phyloP scores from a whole-genome alignment of 1,140 invertebrate species.

The Drosophila elegans region DNA sequence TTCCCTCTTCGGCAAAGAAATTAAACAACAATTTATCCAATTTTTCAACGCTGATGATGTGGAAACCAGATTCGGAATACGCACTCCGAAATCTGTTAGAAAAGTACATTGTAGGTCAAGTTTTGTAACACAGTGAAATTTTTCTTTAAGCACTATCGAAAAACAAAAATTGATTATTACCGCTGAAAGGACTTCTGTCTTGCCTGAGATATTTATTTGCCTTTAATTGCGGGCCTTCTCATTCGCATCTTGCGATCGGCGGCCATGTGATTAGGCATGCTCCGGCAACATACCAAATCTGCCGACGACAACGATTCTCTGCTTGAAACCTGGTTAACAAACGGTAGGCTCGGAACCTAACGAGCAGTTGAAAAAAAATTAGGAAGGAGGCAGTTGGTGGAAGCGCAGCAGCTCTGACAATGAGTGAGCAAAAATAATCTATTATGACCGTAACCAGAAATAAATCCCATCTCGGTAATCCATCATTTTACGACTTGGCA shows the following conservation, averaged over 20 bases:
- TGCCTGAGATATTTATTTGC: not conserved
- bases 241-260: constrained; percentile 7
- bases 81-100: no score
- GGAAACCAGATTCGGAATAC: no score
- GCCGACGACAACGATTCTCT: constrained; percentile 10
- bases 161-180: no score
- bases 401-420: constrained; percentile 56
- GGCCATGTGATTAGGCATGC: constrained; percentile 26
- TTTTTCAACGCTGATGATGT: no score
- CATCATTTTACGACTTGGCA: constrained; percentile 78
- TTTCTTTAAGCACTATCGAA: no score
- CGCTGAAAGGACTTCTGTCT: no score
- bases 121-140: no score
- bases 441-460: constrained; percentile 81
- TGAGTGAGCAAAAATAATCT: constrained; percentile 80
- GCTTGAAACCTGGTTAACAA: constrained; percentile 33
- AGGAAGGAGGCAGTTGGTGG: constrained; percentile 5
- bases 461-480: constrained; percentile 79
- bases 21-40: no score
- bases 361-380: constrained; percentile 42
- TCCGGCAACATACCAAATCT: constrained; percentile 35
- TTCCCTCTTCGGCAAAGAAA: no score
- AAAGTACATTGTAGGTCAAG: no score
- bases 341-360: constrained; percentile 59
- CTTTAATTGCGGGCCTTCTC: constrained; percentile 26